Percentiles rank a stretch among this genome's conserved stretches.
Evolutionary conservation across 53 echinoderm and acorn worm species (phyloP).

Genomic region (Mesocentrotus franciscanus): DNA sequence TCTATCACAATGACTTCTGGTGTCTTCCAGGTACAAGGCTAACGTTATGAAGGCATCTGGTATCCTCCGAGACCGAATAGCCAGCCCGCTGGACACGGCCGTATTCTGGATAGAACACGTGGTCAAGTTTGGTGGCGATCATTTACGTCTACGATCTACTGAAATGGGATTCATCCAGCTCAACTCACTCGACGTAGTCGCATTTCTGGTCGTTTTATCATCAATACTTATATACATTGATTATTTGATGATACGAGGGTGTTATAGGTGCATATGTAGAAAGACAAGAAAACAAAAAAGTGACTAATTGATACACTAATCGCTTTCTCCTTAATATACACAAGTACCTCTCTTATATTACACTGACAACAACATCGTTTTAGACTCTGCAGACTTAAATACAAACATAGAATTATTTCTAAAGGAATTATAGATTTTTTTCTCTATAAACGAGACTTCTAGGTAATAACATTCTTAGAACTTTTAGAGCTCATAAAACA

Average conservation of each 20-base stretch:
- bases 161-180: conserved; percentile 64
- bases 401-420: too few relatives aligned
- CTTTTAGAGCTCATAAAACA: too few relatives aligned
- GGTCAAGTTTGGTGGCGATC: conserved; percentile 56
- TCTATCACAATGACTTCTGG: too few relatives aligned
- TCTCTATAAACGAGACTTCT: too few relatives aligned
- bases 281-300: neutral
- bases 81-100: conserved; percentile 62
- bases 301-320: neutral
- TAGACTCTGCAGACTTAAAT: too few relatives aligned
- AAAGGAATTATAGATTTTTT: too few relatives aligned
- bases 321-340: too few relatives aligned
- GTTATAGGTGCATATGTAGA: conserved; percentile 29
- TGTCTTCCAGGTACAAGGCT: conserved; percentile 27
- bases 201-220: conserved; percentile 38
- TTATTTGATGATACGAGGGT: neutral
- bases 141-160: conserved; percentile 23
- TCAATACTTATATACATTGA: neutral
- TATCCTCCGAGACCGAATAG: conserved; percentile 51
- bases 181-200: conserved; percentile 59
- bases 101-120: conserved; percentile 68
- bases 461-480: too few relatives aligned
- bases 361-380: too few relatives aligned
- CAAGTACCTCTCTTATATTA: too few relatives aligned
- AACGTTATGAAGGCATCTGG: neutral